Conservation (phyloP, 2,888 invertebrate species). For the Nysson spinosus region DNA sequence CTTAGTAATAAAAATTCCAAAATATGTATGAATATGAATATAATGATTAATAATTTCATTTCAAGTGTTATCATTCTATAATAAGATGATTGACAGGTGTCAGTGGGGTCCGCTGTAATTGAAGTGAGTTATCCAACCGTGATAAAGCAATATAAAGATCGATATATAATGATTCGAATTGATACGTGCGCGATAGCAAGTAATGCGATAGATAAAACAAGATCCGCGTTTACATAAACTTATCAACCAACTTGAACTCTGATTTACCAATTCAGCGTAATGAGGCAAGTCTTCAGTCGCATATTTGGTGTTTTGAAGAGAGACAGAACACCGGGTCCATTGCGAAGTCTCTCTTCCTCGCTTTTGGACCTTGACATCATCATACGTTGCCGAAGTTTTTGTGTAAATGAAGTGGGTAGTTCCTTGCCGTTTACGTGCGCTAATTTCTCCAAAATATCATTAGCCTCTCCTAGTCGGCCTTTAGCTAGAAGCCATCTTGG, state of each 20-base stretch:
- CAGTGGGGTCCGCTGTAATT: no score
- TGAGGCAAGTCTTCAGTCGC: constrained; percentile 90
- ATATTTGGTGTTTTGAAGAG: constrained; percentile 91
- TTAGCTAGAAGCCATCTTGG: constrained; percentile 94
- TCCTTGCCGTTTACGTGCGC: constrained; percentile 88
- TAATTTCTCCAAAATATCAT: constrained; percentile 86
- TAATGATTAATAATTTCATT: no score
- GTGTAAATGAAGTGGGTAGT: constrained; percentile 85
- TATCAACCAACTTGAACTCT: constrained; percentile 1
- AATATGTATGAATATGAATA: no score
- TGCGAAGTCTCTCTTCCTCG: constrained; percentile 77
- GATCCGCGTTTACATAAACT: no score
- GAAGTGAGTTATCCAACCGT: no score
- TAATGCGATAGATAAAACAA: no score
- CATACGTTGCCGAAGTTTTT: constrained; percentile 86
- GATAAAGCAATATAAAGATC: no score
- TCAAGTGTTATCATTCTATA: no score
- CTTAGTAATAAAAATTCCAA: no score
- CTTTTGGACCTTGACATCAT: constrained; percentile 80
- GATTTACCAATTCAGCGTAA: constrained; percentile 88
- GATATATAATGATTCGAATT: no score
- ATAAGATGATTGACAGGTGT: no score
- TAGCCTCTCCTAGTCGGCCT: constrained; percentile 89
- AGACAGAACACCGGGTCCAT: constrained; percentile 81
- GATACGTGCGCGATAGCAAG: no score